phyloP scores from a whole-genome alignment of 2,113 vertebrate species.

The Canis aureus region DNA sequence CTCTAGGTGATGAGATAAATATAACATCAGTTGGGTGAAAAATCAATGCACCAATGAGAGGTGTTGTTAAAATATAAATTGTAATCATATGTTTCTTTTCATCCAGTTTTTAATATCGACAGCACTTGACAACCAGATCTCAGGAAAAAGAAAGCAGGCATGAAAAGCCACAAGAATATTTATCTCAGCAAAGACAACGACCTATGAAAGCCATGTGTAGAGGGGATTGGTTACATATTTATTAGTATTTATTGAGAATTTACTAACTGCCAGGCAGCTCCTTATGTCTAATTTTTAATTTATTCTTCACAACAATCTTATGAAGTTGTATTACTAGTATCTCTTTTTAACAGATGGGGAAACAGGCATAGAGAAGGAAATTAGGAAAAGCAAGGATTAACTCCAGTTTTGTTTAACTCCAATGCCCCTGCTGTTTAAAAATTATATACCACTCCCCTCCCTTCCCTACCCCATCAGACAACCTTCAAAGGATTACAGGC shows the following conservation, averaged over 20 bases:
- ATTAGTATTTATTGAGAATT: background rate
- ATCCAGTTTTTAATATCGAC: background rate
- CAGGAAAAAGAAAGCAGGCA: background rate
- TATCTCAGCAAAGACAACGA: slow-evolving; percentile 4
- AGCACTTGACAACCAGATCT: background rate
- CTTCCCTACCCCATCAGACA: background rate
- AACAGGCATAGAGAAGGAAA: background rate
- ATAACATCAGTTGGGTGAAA: background rate
- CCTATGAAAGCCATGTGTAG: background rate
- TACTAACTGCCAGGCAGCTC: background rate
- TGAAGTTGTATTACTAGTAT: background rate
- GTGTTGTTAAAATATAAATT: background rate
- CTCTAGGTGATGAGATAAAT: background rate
- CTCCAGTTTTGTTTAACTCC: background rate
- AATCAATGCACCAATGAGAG: background rate
- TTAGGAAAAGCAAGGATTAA: background rate
- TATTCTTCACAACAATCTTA: background rate
- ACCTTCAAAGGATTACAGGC: background rate
- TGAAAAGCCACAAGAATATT: background rate
- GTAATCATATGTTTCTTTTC: slow-evolving; percentile 12
- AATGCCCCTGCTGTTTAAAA: background rate
- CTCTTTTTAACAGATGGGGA: background rate
- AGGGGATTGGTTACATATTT: background rate
- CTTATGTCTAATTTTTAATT: slow-evolving; percentile 26
- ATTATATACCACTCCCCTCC: too few species aligned